A percentile compares a stretch with the other conserved stretches of the same genome.
Evolutionary conservation across 2,113 vertebrate species (phyloP).

Genomic region (Cryptotis parvus): DNA sequence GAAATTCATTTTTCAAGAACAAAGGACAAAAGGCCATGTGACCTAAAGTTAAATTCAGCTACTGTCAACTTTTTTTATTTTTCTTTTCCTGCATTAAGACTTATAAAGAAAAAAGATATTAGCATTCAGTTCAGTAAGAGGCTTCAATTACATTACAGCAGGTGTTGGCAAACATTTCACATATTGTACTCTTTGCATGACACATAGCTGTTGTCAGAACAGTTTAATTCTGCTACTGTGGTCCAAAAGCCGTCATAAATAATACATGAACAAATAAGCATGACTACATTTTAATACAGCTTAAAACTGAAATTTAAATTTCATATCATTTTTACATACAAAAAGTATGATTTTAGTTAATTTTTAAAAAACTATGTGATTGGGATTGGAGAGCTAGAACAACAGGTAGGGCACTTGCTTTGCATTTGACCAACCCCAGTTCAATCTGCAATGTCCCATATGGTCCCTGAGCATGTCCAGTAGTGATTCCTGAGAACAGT

Average conservation of each 20-base stretch:
- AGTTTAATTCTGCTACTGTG: neutral
- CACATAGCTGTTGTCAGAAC: neutral
- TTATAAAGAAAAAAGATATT: conserved; percentile 17
- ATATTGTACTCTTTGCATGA: conserved; percentile 12
- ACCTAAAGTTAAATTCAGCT: conserved; percentile 47
- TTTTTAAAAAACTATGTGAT: too few relatives aligned
- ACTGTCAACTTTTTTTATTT: conserved; percentile 34
- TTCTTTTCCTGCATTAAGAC: conserved; percentile 2
- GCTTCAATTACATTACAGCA: neutral
- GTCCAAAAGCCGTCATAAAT: neutral
- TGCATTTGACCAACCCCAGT: too few relatives aligned
- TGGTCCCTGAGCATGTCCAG: too few relatives aligned
- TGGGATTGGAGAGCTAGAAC: too few relatives aligned
- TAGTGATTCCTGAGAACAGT: too few relatives aligned
- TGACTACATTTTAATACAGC: neutral
- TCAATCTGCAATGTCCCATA: too few relatives aligned
- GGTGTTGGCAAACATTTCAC: neutral
- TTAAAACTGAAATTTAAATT: conserved; percentile 50
- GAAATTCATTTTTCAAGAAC: conserved; percentile 55
- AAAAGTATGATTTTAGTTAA: neutral
- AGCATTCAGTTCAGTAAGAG: conserved; percentile 7
- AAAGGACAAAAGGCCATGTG: conserved; percentile 26
- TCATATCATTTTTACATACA: neutral
- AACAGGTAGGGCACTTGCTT: too few relatives aligned
- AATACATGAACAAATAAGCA: neutral